These are phyloP conservation scores for Nudaria mundana DNA, from an alignment of 2,888 invertebrate species.

Conservation along the genomic window DNA sequence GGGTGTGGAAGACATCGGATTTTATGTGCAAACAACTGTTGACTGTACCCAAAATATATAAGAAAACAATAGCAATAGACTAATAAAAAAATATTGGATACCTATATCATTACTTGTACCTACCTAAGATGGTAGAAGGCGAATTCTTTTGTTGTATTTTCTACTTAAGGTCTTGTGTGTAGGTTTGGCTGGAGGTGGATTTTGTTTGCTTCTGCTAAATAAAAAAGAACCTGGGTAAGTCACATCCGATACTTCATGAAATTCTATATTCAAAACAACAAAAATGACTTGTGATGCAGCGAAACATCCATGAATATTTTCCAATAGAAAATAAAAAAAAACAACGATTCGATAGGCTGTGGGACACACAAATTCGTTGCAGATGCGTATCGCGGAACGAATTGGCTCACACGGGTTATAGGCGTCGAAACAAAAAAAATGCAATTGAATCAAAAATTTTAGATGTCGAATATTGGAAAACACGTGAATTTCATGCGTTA, in stretches of 20 bases:
- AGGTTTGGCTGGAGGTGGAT: no score
- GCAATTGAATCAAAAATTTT: conserved; percentile 47
- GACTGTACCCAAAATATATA: conserved; percentile 7
- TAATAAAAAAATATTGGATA: no score
- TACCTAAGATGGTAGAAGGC: no score
- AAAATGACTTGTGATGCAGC: conserved; percentile 6
- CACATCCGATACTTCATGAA: no score
- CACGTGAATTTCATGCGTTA: conserved; percentile 21
- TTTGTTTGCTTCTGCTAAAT: no score
- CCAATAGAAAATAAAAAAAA: conserved; percentile 14
- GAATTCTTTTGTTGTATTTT: no score
- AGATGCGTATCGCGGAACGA: conserved; percentile 52
- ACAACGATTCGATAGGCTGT: conserved; percentile 26
- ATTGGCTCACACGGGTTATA: conserved; percentile 53
- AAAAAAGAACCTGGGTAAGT: no score
- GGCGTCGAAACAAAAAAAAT: conserved; percentile 33
- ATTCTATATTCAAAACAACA: conserved; percentile 6
- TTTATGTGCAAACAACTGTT: conserved; percentile 7
- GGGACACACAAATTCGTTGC: conserved; percentile 44
- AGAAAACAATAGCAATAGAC: no score
- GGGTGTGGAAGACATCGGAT: not conserved
- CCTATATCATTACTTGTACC: no score
- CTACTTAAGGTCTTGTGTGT: no score
- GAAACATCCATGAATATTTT: conserved; percentile 34
- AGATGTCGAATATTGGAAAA: conserved; percentile 33